These are phyloP conservation scores for Pedetes capensis DNA, from an alignment of 2,113 vertebrate genomes.

Conservation along the genomic window DNA sequence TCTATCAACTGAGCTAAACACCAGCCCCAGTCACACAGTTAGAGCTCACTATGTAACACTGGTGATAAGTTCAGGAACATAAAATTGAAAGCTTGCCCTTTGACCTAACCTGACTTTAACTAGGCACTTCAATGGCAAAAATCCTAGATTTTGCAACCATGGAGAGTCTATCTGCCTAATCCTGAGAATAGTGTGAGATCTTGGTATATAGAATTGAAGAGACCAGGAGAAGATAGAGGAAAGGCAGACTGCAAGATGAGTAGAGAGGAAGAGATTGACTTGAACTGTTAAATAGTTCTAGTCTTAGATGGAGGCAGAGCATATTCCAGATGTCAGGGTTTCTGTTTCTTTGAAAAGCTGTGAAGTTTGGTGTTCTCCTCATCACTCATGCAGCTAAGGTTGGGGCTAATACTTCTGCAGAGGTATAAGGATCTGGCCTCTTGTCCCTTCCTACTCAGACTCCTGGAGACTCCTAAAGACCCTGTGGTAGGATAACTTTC, in stretches of 20 bases:
- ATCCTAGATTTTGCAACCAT: not conserved
- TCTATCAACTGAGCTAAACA: too few relatives aligned
- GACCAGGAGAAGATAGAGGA: not conserved
- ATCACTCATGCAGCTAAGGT: not conserved
- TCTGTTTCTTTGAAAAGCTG: not conserved
- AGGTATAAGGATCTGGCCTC: not conserved
- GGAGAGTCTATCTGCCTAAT: rapidly evolving
- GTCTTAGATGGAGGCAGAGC: not conserved
- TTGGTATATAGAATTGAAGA: not conserved
- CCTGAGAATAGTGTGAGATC: not conserved
- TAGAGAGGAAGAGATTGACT: not conserved
- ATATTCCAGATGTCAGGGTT: not conserved
- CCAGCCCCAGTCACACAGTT: too few relatives aligned
- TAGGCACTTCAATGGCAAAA: not conserved
- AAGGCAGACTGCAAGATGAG: not conserved
- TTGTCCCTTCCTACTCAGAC: not conserved
- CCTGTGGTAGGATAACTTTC: not conserved
- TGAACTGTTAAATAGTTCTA: not conserved
- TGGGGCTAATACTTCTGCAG: not conserved
- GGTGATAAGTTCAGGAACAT: not conserved
- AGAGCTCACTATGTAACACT: not conserved
- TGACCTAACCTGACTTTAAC: not conserved
- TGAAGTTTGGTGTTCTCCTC: not conserved
- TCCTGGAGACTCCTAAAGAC: not conserved
- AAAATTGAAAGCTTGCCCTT: not conserved